Base-by-base conservation (phyloP, 2,888 invertebrate genomes). In the Patella ulyssiponensis region DNA sequence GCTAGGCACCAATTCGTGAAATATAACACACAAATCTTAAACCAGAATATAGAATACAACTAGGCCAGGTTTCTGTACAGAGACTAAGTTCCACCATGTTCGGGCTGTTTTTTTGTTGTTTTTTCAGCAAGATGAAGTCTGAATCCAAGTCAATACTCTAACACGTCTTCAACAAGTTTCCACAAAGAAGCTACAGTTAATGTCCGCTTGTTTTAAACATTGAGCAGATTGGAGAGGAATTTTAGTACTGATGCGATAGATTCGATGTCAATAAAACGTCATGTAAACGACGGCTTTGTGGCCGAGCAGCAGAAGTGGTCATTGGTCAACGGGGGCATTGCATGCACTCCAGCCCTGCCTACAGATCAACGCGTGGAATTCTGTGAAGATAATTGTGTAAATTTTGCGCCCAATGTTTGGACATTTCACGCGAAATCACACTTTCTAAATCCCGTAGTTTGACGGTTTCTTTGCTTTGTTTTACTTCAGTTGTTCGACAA, bases 391-490 rank as follows among this genome's bases (percentile, higher is more conserved):
- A 53, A 73, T 53, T 73, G 73, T 73, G 73, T 73, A 54, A 73
- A 54, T 69, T 76, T 76, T 76, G n/a, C 71, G 33, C 56, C 44
- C 52, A 71, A 76, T 76, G 76, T 76, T 76, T 76, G 70, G 76
- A 71, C 54, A 54, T 76, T 76, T 71, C 71, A 76, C 71, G 71
- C 76, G 76, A 76, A 76, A 76, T 76, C 76, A 76, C 76, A 76
- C 76, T 76, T 71, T 76, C 71, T 56, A 71, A 76, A 76, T 76
- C 76, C 70, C 71, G 64, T 56, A 71, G 71, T 76, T 76, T 76
- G 76, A 76, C 76, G 76, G 71, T 76, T 56, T 71, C 71, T 54
- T 71, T 58, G 56, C 44, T 56, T 72, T 76, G 76, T 76, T 76
- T 70, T 76, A 71, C 71, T 71, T 53, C 33, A 71, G 71, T 76